Evolutionary conservation across 2,888 invertebrate species (phyloP), one percentile per base, ranked within the genome.

Genomic region (Keiferia lycopersicella): DNA sequence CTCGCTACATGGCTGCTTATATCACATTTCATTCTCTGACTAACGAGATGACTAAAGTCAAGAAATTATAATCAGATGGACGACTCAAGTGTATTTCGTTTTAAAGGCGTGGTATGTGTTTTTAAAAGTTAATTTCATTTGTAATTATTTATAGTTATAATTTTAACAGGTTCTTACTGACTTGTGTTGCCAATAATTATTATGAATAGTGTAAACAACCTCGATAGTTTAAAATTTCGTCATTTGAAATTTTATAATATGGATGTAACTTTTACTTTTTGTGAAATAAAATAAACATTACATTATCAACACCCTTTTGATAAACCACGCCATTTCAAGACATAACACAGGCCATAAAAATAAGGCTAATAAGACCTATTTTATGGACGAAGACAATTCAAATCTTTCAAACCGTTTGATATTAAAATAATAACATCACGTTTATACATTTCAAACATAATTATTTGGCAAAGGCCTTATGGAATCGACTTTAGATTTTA

Each of bases 11-110:
- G 75, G 76, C 78, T 73, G 69, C 65, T 73, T 78, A 77, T 81
- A 81, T 81, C 81, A 81, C 81, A 80, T 74, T 74, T 74, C 73
- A 67, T 76, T 77, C 75, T 77, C 71, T 61, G 69, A 73, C 79
- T 53, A 22, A 22, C 22, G 51, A 53, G 51, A 53, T 22, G 22
- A 22, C 51, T 79, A 78, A 71, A 71, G 74, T 76, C 74, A 72
- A 73, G 65, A 65, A 63, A 64, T 64, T 67, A 64, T 60, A 68
- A 67, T 67, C 74, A 71, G 73, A 73, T 77, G 81, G 79, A 81
- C 80, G 79, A 60, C 56, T 34, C 1, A 34, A 8, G 10, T 22
- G 16, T 48, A 26, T 39, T 60, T 60, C 60, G 45, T 60, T 45
- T 60, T 45, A 4, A 16, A 2, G 45, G 45, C 45, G 45, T 60